Evolutionary conservation across 2,113 vertebrate genomes (phyloP).

Genomic region (Gopherus evgoodei): DNA sequence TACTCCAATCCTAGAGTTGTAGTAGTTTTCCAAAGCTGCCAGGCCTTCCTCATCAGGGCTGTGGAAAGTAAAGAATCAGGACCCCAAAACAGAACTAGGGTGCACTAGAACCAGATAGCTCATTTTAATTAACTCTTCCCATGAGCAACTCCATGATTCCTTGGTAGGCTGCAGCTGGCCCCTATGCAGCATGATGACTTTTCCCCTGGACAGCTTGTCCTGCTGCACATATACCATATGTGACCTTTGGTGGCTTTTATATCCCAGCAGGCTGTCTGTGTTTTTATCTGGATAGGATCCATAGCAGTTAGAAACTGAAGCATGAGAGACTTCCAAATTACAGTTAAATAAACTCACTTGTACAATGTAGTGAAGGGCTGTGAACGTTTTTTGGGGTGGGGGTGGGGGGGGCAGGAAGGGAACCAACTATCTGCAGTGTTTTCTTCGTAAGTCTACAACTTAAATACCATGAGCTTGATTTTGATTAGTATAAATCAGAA

Average conservation of each 20-base stretch:
- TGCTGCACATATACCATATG: rapidly evolving
- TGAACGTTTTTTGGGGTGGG: neutral
- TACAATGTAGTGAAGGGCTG: neutral
- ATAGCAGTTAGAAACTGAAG: rapidly evolving
- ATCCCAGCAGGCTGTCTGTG: rapidly evolving
- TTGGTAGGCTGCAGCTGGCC: rapidly evolving
- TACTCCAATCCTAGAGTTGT: neutral
- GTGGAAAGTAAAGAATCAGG: rapidly evolving
- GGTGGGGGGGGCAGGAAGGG: neutral
- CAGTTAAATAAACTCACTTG: neutral
- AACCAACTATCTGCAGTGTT: neutral
- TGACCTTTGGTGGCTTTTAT: neutral
- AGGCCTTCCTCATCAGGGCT: neutral
- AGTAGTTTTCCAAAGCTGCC: neutral
- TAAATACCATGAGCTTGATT: neutral
- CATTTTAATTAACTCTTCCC: neutral
- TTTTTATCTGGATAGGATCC: neutral
- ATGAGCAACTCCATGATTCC: rapidly evolving
- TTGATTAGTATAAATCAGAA: neutral
- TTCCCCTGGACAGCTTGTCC: neutral
- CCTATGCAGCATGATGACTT: rapidly evolving
- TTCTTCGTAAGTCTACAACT: neutral
- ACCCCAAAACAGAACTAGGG: rapidly evolving
- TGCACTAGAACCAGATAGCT: rapidly evolving
- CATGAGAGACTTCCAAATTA: rapidly evolving